Evolutionary conservation across 2,888 invertebrate species (phyloP).

Genomic region (Prosopocoilus inquinatus): DNA sequence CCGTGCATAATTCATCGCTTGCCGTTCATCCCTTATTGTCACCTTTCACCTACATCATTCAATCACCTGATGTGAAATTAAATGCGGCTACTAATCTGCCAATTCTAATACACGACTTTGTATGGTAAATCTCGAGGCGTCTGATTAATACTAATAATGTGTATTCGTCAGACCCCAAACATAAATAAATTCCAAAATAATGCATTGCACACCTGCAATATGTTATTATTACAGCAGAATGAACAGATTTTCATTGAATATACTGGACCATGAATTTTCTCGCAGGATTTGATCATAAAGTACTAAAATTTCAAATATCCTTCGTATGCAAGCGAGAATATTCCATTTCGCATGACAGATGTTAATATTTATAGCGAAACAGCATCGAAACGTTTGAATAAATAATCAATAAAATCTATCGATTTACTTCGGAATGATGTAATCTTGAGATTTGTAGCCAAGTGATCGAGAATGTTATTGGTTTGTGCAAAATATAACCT

Average conservation of each 20-base stretch:
- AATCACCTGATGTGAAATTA: slow-evolving; percentile 32
- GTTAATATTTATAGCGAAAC: slow-evolving; percentile 15
- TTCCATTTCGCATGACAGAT: slow-evolving; percentile 9
- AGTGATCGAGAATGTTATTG: slow-evolving; percentile 34
- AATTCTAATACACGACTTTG: not conserved
- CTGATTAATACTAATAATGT: slow-evolving; percentile 11
- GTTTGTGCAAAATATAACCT: too few relatives aligned
- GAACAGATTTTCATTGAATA: too few relatives aligned
- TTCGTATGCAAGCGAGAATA: slow-evolving; percentile 9
- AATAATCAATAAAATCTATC: slow-evolving; percentile 27
- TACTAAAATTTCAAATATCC: slow-evolving; percentile 5
- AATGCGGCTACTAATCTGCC: slow-evolving; percentile 9
- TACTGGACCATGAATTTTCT: too few relatives aligned
- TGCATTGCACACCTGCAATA: too few relatives aligned
- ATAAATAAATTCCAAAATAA: too few relatives aligned
- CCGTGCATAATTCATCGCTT: slow-evolving; percentile 45
- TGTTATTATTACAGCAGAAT: too few relatives aligned
- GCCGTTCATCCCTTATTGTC: slow-evolving; percentile 41
- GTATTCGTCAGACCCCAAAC: not conserved
- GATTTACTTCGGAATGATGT: slow-evolving; percentile 24
- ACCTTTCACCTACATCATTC: slow-evolving; percentile 42
- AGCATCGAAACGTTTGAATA: slow-evolving; percentile 27
- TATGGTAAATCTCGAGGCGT: not conserved
- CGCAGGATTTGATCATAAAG: not conserved
- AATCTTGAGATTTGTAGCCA: slow-evolving; percentile 39